Base-by-base conservation (phyloP, 2,113 vertebrate species). In the Myiozetetes cayanensis region DNA sequence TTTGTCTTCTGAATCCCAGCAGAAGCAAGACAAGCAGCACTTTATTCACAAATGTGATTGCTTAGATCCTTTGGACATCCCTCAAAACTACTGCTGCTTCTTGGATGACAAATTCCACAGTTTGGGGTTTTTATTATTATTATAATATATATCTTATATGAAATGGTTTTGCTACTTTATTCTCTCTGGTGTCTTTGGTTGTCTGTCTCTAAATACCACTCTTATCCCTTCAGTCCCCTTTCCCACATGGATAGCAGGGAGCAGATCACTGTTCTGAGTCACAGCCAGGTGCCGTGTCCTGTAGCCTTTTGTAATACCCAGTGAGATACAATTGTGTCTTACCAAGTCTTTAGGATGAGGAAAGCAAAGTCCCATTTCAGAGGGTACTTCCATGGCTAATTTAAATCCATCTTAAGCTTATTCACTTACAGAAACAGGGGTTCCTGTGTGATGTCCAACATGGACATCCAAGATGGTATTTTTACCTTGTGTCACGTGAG, bases 201-300 rank as follows among this genome's bases (percentile, higher is more conserved):
- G 89, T 4, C 20, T 91, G 12, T 78, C 20, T 71, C 20, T 87
- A 44, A 68, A 73, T 58, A 71, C 21, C 21, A 18, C 12, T 44
- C 15, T 46, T 6, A n/a, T 21, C 18, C 30, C 22, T 78, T 89
- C 30, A 8, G 3, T 71, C n/a, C 82, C 39, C 55, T 77, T 90
- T 74, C 20, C 24, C 15, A 25, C 2, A 4, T 33, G 8, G 17
- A 5, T 56, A 35, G 15, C 27, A 14, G 3, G 14, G n/a, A 33
- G 35, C 58, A 46, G 52, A 39, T 44, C 33, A 30, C 55, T 27
- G 20, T 70, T 59, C 44, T n/a, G 37, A 70, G 39, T 79, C 50
- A n/a, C 2, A 1, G 15, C 35, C 24, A 31, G 1, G 39, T 2
- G 1, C 24, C 8, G 1, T 18, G 23, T 70, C 50, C n/a, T 39